Evolutionary conservation across 2,113 vertebrate species (phyloP).

Genomic region (Sylvilagus bachmani): DNA sequence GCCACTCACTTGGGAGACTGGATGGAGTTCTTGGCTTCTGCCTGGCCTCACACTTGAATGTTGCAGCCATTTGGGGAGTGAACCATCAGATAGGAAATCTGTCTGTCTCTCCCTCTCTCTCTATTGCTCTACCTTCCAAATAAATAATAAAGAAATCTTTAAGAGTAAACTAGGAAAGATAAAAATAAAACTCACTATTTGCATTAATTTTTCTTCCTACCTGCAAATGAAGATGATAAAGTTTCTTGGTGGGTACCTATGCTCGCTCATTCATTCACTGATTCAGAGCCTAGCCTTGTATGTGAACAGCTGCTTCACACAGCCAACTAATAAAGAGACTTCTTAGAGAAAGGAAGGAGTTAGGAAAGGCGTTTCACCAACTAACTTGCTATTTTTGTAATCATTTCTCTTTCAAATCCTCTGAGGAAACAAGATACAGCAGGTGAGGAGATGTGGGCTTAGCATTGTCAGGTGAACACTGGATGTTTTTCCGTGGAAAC

Average conservation of each 20-base stretch:
- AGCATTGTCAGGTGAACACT: background rate
- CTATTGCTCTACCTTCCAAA: no score
- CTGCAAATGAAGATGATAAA: background rate
- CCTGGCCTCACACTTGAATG: no score
- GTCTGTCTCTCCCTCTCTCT: no score
- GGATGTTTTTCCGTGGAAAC: background rate
- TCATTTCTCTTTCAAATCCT: background rate
- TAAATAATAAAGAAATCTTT: no score
- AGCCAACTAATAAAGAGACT: background rate
- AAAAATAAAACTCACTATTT: background rate
- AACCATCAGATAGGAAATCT: no score
- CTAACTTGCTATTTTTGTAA: background rate
- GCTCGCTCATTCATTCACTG: background rate
- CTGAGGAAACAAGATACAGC: background rate
- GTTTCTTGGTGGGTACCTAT: background rate
- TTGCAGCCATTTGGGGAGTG: no score
- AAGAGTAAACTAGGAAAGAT: background rate
- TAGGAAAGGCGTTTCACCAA: background rate
- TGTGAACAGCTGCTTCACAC: background rate
- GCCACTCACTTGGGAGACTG: no score
- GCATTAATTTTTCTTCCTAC: background rate
- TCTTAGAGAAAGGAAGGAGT: background rate
- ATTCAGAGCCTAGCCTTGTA: background rate
- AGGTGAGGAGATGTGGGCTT: background rate
- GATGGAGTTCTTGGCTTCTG: no score